A percentile compares a stretch with the other conserved stretches of the same genome.
Conservation (phyloP, 1,140 invertebrate species). For the Diabrotica undecimpunctata region DNA sequence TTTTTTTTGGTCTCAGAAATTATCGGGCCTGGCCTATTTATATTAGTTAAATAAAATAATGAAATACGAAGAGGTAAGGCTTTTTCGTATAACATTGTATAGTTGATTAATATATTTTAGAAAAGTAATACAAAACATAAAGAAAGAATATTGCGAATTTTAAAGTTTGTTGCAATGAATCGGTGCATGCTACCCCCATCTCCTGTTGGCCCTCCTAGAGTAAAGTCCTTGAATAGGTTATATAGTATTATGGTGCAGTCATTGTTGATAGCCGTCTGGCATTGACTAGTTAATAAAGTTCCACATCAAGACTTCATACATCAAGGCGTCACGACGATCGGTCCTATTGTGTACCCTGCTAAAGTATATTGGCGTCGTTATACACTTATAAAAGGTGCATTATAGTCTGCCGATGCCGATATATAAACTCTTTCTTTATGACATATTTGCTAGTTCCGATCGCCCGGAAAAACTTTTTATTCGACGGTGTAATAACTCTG, state of each 20-base stretch:
- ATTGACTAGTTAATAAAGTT: not conserved
- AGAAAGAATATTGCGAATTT: too few species aligned
- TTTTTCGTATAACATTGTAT: too few species aligned
- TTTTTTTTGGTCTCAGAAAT: too few species aligned
- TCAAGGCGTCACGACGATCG: not conserved
- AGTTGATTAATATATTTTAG: too few species aligned
- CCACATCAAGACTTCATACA: not conserved
- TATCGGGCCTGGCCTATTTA: too few species aligned
- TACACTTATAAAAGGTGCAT: constrained; percentile 2
- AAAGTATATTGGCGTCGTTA: constrained; percentile 2
- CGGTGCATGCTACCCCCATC: too few species aligned
- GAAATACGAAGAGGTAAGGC: too few species aligned
- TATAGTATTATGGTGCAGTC: not conserved
- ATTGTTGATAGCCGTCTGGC: not conserved
- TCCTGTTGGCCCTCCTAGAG: not conserved
- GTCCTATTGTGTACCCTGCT: not conserved
- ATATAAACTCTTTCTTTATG: constrained; percentile 3
- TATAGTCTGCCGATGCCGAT: not conserved
- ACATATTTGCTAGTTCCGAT: not conserved
- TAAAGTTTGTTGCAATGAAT: too few species aligned
- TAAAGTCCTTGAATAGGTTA: not conserved
- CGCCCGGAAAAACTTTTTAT: not conserved
- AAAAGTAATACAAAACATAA: too few species aligned
- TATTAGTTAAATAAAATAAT: too few species aligned
- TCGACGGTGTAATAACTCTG: not conserved